phyloP scores from a whole-genome alignment of 2,797 vertebrate genomes.

The Bradypus variegatus region DNA sequence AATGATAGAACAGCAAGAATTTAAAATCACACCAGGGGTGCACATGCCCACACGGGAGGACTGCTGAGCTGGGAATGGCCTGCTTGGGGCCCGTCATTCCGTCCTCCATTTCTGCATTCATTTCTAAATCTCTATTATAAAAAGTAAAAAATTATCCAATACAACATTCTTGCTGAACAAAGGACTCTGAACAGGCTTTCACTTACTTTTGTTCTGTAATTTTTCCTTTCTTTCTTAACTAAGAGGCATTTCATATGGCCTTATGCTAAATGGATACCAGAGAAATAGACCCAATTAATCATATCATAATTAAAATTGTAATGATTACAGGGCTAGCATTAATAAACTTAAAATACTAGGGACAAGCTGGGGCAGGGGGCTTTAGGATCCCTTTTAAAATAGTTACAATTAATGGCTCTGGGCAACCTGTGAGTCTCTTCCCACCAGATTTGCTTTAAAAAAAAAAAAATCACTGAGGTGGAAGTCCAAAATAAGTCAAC shows the following conservation, averaged over 20 bases:
- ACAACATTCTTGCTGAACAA: not conserved
- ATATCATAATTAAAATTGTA: not conserved
- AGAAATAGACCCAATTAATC: not conserved
- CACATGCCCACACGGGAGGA: not conserved
- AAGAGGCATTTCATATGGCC: not conserved
- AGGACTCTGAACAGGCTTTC: not conserved
- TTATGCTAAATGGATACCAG: not conserved
- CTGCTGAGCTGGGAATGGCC: not conserved
- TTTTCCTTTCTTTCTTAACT: not conserved
- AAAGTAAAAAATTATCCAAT: not conserved
- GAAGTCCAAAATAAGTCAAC: not conserved
- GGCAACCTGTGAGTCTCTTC: not conserved
- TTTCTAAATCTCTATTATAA: not conserved
- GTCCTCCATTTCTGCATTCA: not conserved
- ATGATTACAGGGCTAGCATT: not conserved
- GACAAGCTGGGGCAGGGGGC: not conserved
- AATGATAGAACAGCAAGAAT: not conserved
- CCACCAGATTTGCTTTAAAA: not conserved
- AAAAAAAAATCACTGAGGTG: not conserved
- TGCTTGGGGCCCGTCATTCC: accelerated
- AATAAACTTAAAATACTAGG: not conserved
- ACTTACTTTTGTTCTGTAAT: not conserved
- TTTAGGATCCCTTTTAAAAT: not conserved
- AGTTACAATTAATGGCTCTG: not conserved
- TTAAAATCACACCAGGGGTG: not conserved